Evolutionary conservation across 2,113 vertebrate species (phyloP).

Genomic region (Turdus rufiventris): DNA sequence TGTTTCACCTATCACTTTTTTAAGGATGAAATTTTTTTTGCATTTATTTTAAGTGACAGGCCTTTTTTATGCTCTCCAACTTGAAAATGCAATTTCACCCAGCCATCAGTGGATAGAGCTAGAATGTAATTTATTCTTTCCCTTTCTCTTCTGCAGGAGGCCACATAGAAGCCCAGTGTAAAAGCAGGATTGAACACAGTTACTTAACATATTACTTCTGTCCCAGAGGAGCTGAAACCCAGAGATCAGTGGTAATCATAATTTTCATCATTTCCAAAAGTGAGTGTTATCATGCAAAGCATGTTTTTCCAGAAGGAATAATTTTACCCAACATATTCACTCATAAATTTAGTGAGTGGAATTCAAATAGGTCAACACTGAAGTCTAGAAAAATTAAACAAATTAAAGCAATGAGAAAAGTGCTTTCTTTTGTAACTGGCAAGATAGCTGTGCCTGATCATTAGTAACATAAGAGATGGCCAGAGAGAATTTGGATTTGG

Average conservation of each 20-base stretch:
- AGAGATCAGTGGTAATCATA: not conserved
- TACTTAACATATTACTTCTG: not conserved
- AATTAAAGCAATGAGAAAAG: not conserved
- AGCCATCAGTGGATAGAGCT: not conserved
- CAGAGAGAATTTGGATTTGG: not conserved
- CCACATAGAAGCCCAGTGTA: not conserved
- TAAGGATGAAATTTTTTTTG: not conserved
- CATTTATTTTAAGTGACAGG: not conserved
- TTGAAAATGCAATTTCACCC: not conserved
- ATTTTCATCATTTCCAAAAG: accelerated
- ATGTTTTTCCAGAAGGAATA: not conserved
- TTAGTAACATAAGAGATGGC: not conserved
- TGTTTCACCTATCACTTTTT: not conserved
- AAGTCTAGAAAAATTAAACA: not conserved
- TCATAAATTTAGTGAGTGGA: not conserved
- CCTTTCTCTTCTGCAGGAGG: not conserved
- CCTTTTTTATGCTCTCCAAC: not conserved
- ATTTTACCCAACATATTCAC: not conserved
- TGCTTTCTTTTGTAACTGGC: not conserved
- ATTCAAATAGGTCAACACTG: not conserved
- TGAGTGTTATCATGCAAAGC: not conserved
- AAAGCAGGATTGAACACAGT: not conserved
- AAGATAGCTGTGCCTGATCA: not conserved
- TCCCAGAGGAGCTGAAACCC: not conserved
- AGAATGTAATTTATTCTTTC: not conserved